Evolutionary conservation across 2,888 invertebrate species (phyloP).

Genomic region (Hydroisotoma schaefferi): DNA sequence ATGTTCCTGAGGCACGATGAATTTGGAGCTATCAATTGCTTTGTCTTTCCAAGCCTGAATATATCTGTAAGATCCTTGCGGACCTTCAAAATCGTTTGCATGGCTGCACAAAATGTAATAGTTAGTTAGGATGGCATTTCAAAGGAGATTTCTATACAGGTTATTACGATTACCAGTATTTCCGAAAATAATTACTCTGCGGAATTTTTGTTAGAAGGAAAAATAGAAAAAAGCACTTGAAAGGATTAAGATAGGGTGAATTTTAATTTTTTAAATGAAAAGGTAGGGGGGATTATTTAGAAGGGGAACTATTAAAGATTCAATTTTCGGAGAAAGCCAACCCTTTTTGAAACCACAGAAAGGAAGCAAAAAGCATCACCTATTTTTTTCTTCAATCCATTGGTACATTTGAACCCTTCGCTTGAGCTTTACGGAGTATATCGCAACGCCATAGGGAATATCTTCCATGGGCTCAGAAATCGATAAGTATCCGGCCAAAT

Average conservation of each 20-base stretch:
- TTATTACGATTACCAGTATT: not conserved
- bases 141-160: not conserved
- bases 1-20: slow-evolving; percentile 72
- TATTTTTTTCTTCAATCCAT: slow-evolving; percentile 77
- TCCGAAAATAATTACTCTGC: not conserved
- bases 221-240: too few species aligned
- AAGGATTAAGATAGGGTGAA: too few species aligned
- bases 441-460: slow-evolving; percentile 77
- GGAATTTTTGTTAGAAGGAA: too few species aligned
- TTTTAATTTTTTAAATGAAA: too few species aligned
- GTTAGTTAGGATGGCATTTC: not conserved
- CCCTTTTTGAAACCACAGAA: too few species aligned
- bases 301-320: too few species aligned
- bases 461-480: slow-evolving; percentile 79
- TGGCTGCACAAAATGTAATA: slow-evolving; percentile 10
- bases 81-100: slow-evolving; percentile 12
- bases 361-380: too few species aligned
- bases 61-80: slow-evolving; percentile 55
- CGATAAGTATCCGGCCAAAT: slow-evolving; percentile 69
- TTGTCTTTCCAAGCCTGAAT: slow-evolving; percentile 81
- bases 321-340: too few species aligned
- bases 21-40: slow-evolving; percentile 71
- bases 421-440: slow-evolving; percentile 77
- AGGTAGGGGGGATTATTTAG: too few species aligned
- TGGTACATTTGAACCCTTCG: slow-evolving; percentile 89